phyloP scores from a whole-genome alignment of 2,888 invertebrate genomes.

The Apamea monoglypha region DNA sequence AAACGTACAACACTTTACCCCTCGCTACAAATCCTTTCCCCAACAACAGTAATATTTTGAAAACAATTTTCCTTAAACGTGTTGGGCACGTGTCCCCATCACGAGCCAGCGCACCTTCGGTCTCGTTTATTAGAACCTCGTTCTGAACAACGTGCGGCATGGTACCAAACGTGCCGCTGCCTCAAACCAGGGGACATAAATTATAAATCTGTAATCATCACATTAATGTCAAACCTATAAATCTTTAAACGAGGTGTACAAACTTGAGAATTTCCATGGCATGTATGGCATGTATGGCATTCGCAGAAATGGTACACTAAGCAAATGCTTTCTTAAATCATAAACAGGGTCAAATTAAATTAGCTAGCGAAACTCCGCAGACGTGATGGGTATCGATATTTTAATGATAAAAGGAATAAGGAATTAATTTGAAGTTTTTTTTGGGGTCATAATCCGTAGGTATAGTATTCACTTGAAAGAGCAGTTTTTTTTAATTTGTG shows the following conservation, averaged over 20 bases:
- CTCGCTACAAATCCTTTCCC: background rate
- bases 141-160: constrained; percentile 43
- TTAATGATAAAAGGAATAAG: no score
- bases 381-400: no score
- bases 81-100: constrained; percentile 3
- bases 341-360: no score
- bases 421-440: no score
- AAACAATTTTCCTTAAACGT: constrained; percentile 9
- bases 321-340: background rate
- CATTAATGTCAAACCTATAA: constrained; percentile 27
- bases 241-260: background rate
- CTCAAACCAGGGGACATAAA: constrained; percentile 26
- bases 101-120: background rate
- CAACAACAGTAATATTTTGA: constrained; percentile 11
- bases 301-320: background rate
- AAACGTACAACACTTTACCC: background rate
- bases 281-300: background rate
- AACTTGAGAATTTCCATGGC: background rate
- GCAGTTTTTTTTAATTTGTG: no score
- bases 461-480: no score
- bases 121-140: background rate
- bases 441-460: no score
- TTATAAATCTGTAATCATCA: constrained; percentile 23
- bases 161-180: constrained; percentile 18
- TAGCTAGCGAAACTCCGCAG: no score